Evolutionary conservation across 2,888 invertebrate genomes (phyloP), one percentile per base, ranked within the genome.

Genomic region (Mimachlamys varia): DNA sequence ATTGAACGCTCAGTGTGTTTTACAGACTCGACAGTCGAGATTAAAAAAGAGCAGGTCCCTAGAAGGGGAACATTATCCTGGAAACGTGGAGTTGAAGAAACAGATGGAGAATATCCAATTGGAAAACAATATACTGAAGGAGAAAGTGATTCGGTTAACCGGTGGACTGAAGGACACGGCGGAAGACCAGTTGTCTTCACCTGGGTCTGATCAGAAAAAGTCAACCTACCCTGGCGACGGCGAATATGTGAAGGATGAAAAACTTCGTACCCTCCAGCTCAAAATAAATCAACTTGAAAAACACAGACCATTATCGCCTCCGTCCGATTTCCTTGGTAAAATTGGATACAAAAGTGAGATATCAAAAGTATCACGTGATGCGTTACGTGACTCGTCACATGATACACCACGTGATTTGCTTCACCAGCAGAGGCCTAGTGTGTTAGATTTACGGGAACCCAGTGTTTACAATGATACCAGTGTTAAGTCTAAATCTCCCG

Each of bases 51-150:
- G 96, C 93, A 94, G 96, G 90, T 97, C 97, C 4, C 92, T 97
- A 50, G 97, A 97, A 92, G 95, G 94, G 50, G 96, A 96, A 33
- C 91, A 91, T 62, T 98, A 89, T 97, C 97, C 91, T 97, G 97
- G 88, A 7, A 89, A 93, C 12, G 92, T 98, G 17, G 98, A 98
- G 96, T 96, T 98, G 88, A 98, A 98, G 96, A 97, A 98, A 90
- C 98, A 98, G 96, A 97, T 98, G 88, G 98, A 98, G 97, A 97
- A 98, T 0, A 97, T 98, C 90, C 98, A 98, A 96, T 98, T 98
- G 88, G 95, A 97, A 91, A 97, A 97, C 92, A 94, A 95, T 44
- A 97, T 97, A 94, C 97, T 97, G 93, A 97, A 97, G 91, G 97
- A 97, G 92, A 98, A 97, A 97, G 97, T 98, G 92, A 97, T 96